Conservation (phyloP, 2,888 invertebrate genomes). For the Blastobasis adustella region DNA sequence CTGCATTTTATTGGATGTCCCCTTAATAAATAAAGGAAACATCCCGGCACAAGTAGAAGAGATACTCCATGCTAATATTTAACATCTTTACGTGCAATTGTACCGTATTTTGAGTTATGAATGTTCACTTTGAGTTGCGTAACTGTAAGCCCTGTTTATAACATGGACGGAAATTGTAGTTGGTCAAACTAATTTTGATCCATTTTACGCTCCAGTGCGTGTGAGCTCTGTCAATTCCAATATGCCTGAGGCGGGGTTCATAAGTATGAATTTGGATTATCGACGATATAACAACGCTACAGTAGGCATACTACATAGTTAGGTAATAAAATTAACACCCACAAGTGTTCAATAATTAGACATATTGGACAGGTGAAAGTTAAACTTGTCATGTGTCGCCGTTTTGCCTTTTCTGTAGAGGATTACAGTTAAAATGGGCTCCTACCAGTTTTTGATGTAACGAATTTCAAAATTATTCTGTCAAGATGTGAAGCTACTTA, state of each 20-base stretch:
- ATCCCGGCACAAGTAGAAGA: conserved; percentile 12
- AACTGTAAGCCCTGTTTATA: too few relatives aligned
- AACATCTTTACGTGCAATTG: background rate
- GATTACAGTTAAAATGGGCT: conserved; percentile 8
- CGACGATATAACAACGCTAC: conserved; percentile 13
- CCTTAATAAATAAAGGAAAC: conserved; percentile 52
- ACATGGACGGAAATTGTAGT: too few relatives aligned
- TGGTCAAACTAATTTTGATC: too few relatives aligned
- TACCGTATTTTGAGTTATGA: too few relatives aligned
- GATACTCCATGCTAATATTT: conserved; percentile 4
- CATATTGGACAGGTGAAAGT: conserved; percentile 49
- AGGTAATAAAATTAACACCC: conserved; percentile 27
- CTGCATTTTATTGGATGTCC: conserved; percentile 51
- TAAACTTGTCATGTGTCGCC: conserved; percentile 21
- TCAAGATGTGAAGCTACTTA: too few relatives aligned
- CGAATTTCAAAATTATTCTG: too few relatives aligned
- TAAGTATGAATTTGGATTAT: conserved; percentile 23
- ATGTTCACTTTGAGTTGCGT: too few relatives aligned
- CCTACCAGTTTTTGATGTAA: too few relatives aligned
- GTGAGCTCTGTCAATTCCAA: too few relatives aligned
- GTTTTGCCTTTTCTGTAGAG: conserved; percentile 15
- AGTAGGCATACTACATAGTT: background rate
- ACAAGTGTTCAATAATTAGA: conserved; percentile 28
- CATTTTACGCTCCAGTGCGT: too few relatives aligned
- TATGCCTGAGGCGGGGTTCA: too few relatives aligned